phyloP scores from a whole-genome alignment of 2,113 vertebrate species.

The Neotoma lepida region DNA sequence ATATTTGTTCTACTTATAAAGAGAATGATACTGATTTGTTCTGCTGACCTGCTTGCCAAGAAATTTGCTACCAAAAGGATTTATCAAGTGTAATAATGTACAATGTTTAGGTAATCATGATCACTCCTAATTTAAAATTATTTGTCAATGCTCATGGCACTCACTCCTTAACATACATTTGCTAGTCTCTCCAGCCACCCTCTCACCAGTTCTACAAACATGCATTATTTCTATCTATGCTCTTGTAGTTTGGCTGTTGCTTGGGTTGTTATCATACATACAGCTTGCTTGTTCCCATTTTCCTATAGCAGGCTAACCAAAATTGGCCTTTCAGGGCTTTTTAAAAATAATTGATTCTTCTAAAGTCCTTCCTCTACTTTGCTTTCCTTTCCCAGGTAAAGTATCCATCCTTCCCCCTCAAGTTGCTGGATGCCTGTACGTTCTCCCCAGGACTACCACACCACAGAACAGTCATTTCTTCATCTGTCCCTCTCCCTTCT shows the following conservation, averaged over 20 bases:
- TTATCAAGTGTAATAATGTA: background rate
- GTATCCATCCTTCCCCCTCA: background rate
- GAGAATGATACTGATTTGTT: background rate
- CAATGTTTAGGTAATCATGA: background rate
- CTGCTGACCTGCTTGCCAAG: background rate
- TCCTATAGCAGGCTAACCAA: background rate
- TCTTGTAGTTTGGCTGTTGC: background rate
- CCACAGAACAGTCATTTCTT: background rate
- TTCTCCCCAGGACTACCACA: background rate
- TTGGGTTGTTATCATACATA: background rate
- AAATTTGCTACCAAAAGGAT: conserved; percentile 30
- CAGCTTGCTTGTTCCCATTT: background rate
- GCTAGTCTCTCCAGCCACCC: background rate
- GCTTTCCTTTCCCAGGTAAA: background rate
- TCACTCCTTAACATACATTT: background rate
- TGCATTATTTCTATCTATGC: background rate
- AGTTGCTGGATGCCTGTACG: background rate
- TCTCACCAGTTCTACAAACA: background rate
- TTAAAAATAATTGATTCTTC: background rate
- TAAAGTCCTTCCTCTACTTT: background rate
- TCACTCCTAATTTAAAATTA: background rate
- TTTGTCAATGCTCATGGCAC: background rate
- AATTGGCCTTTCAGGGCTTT: background rate
- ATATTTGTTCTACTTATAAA: background rate
- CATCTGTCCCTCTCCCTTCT: background rate